A percentile compares a stretch with the other conserved stretches of the same genome.
Conservation (phyloP, 2,888 invertebrate species). For the Tridacna crocea region DNA sequence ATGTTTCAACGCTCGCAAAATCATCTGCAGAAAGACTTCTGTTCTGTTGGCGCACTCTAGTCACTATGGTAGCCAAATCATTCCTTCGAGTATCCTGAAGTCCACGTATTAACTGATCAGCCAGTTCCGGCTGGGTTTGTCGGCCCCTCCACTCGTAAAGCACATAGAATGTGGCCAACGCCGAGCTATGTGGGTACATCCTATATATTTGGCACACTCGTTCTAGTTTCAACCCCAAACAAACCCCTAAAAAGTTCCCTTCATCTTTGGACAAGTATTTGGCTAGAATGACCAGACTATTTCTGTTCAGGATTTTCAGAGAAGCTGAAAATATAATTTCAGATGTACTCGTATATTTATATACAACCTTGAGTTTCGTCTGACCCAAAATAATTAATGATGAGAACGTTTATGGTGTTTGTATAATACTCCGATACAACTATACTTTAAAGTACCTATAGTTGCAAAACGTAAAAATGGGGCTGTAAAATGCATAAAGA, state of each 20-base stretch:
- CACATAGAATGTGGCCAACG: conserved; percentile 57
- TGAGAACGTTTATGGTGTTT: too few species aligned
- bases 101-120: conserved; percentile 51
- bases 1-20: conserved; percentile 32
- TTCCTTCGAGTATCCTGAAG: conserved; percentile 42
- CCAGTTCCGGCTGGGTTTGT: conserved; percentile 51
- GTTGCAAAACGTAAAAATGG: too few species aligned
- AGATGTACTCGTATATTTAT: too few species aligned
- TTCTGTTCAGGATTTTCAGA: conserved; percentile 56
- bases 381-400: too few species aligned
- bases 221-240: conserved; percentile 55
- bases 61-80: conserved; percentile 49
- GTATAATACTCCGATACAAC: too few species aligned
- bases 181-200: conserved; percentile 55
- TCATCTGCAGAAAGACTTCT: conserved; percentile 40
- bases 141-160: conserved; percentile 63
- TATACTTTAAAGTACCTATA: too few species aligned
- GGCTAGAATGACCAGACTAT: conserved; percentile 60
- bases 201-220: conserved; percentile 57
- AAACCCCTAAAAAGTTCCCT: conserved; percentile 52
- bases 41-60: conserved; percentile 50
- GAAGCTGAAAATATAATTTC: conserved; percentile 58
- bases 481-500: too few species aligned
- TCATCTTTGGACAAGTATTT: conserved; percentile 56
- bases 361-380: too few species aligned